Base-by-base conservation (phyloP, 92 coral and sea anemone genomes). In the Porites divaricata region DNA sequence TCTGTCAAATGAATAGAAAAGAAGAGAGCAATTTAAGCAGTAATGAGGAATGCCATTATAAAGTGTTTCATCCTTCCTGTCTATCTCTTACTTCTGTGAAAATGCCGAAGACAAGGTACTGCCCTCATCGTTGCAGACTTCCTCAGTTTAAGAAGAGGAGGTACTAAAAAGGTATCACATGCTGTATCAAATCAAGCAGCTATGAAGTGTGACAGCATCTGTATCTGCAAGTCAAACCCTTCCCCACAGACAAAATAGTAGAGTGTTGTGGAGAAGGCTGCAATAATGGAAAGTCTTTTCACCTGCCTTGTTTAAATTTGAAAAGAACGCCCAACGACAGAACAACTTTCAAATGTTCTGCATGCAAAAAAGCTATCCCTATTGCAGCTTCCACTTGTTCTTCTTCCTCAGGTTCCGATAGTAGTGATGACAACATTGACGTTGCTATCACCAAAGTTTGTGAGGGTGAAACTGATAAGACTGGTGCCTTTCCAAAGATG, bases 191-290 rank as follows among this genome's bases (percentile, higher is more conserved):
- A 72, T 52, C 76, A 72, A 48, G 76, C 74, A 71, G 93, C 80
- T 2, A 81, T 90, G 86, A 67, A 22, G 16, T 51, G 62, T 51
- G 85, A 77, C 11, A 28, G 58, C 71, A 91, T 91, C 76, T 91
- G 89, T 76, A 26, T 75, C 7, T 91, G 91, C 72, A 83, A 91
- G 67, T 56, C 83, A 70, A 91, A 63, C 88, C 87, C 28, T 48
- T 87, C n/a, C n/a, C n/a, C n/a, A 69, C 75, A 91, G 94, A 76
- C 88, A 81, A 48, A 90, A 54, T 24, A n/a, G n/a, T n/a, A n/a
- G n/a, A n/a, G n/a, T n/a, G n/a, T n/a, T n/a, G n/a, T n/a, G n/a
- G n/a, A n/a, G 25, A 20, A 2, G 24, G 62, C n/a, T 86, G 87
- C n/a, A 20, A 75, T 49, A 85, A 63, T 80, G 93, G 90, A 62